Evolutionary conservation across 1,140 invertebrate species (phyloP).

Genomic region (Telenomus remus): DNA sequence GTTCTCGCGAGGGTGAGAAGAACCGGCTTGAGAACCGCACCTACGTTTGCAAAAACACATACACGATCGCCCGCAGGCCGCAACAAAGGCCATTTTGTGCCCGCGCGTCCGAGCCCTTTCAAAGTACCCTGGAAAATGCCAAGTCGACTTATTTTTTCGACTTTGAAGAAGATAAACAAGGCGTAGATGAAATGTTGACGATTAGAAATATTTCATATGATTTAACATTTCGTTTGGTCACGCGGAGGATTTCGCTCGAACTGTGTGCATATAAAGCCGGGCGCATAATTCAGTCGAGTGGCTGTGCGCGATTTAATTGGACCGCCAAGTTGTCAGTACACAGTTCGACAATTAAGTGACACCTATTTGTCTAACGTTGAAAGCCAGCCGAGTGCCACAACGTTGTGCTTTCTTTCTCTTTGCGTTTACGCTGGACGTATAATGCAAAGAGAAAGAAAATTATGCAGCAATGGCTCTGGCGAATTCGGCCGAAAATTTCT

Average conservation of each 20-base stretch:
- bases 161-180: neutral
- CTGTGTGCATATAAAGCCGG: too few species aligned
- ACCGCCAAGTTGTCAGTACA: slow-evolving; percentile 20
- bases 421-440: neutral
- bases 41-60: slow-evolving; percentile 70
- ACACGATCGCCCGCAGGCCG: slow-evolving; percentile 40
- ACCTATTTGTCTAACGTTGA: slow-evolving; percentile 38
- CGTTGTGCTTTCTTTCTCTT: too few species aligned
- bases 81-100: slow-evolving; percentile 26
- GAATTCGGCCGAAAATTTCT: slow-evolving; percentile 54
- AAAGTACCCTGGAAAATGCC: slow-evolving; percentile 46
- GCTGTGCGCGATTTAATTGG: neutral
- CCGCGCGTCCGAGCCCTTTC: slow-evolving; percentile 21
- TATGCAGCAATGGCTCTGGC: slow-evolving; percentile 41
- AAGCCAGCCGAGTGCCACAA: neutral
- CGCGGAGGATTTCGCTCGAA: too few species aligned
- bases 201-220: too few species aligned
- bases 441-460: slow-evolving; percentile 56
- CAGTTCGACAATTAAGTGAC: slow-evolving; percentile 43
- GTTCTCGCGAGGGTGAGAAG: slow-evolving; percentile 65
- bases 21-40: slow-evolving; percentile 70
- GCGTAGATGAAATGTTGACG: too few species aligned
- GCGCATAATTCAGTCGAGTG: too few species aligned
- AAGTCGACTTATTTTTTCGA: slow-evolving; percentile 9
- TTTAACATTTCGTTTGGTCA: too few species aligned